Evolutionary conservation across 2,113 vertebrate species (phyloP).

Genomic region (Aleadryas rufinucha): DNA sequence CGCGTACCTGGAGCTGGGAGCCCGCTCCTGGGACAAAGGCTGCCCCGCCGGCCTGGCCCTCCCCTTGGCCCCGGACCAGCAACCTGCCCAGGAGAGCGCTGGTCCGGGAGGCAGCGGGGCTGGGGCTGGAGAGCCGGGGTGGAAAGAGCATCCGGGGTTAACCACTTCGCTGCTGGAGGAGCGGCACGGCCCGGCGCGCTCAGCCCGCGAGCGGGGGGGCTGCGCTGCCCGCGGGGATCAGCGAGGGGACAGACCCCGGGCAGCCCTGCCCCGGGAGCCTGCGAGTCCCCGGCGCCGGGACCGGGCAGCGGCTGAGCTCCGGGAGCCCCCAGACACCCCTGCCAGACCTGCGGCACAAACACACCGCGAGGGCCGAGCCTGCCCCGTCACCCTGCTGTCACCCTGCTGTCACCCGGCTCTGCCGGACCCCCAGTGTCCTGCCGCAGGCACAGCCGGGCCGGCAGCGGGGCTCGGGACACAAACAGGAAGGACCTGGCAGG

Average conservation of each 20-base stretch:
- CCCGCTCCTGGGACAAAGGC: background rate
- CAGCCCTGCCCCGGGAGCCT: background rate
- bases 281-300: background rate
- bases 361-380: background rate
- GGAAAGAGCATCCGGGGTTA: background rate
- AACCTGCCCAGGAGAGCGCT: constrained; percentile 21
- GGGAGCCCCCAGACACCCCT: background rate
- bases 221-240: background rate
- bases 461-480: background rate
- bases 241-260: background rate
- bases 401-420: background rate
- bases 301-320: background rate
- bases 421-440: background rate
- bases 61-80: constrained; percentile 50
- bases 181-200: background rate
- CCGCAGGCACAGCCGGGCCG: background rate
- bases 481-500: background rate
- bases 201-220: rapidly evolving
- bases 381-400: background rate
- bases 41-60: background rate
- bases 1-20: background rate
- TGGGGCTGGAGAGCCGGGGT: background rate
- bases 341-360: background rate
- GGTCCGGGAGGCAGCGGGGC: background rate
- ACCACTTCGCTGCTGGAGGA: background rate